Conservation (phyloP, 1,140 invertebrate genomes). For the Neuroterus valhalla region DNA sequence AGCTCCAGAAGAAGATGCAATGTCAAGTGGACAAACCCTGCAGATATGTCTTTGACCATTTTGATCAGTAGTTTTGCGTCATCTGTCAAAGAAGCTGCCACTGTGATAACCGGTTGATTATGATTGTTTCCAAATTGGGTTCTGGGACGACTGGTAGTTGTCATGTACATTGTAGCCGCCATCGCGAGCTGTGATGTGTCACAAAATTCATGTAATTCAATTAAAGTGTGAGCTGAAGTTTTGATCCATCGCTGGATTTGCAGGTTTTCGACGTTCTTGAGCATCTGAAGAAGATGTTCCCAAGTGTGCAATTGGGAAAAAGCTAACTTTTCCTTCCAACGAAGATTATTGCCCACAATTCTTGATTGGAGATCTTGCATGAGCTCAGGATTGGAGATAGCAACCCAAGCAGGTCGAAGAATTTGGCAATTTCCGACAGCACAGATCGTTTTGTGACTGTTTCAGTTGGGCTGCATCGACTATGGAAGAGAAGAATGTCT, state of each 20-base stretch:
- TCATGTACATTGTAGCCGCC: conserved; percentile 39
- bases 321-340: conserved; percentile 59
- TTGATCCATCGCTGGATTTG: neutral
- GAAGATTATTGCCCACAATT: conserved; percentile 54
- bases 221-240: neutral
- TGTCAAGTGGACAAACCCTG: conserved; percentile 31
- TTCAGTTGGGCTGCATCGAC: no score
- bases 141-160: conserved; percentile 40
- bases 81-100: conserved; percentile 22
- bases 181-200: conserved; percentile 34
- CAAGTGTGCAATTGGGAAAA: conserved; percentile 35
- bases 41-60: conserved; percentile 23
- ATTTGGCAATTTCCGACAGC: conserved; percentile 44
- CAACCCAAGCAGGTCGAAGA: conserved; percentile 51
- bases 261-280: neutral
- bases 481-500: neutral
- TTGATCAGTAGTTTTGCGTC: no score
- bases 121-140: no score
- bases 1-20: no score
- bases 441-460: conserved; percentile 32
- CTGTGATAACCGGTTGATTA: neutral
- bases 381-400: conserved; percentile 49
- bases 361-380: conserved; percentile 60
- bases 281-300: neutral
- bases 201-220: neutral